A percentile compares a stretch with the other conserved stretches of the same genome.
phyloP scores from a whole-genome alignment of 2,797 vertebrate genomes.

The Acanthopagrus latus region DNA sequence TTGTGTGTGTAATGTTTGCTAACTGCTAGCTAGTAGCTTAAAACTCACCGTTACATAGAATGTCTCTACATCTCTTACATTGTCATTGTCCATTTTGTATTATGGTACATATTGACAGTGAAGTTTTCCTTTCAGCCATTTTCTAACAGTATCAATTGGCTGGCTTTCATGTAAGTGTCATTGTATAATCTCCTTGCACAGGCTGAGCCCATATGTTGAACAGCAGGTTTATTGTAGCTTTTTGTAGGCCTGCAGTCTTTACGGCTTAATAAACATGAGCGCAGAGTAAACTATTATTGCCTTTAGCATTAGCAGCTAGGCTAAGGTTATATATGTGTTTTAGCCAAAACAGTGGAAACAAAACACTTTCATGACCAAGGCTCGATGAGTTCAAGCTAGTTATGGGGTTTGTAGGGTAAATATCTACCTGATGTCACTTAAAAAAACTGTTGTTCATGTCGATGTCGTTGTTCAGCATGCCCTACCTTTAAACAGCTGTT shows the following conservation, averaged over 20 bases:
- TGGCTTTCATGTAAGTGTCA: background rate
- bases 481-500: background rate
- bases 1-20: too few species aligned
- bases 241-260: background rate
- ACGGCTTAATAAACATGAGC: background rate
- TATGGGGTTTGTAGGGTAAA: background rate
- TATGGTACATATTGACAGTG: too few species aligned
- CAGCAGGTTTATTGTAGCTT: background rate
- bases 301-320: background rate
- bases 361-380: background rate
- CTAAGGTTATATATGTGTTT: background rate
- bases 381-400: background rate
- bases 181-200: background rate
- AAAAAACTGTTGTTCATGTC: background rate
- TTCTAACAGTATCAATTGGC: too few species aligned
- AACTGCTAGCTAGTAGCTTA: too few species aligned
- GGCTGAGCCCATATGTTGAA: background rate
- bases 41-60: too few species aligned
- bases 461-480: background rate
- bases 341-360: background rate
- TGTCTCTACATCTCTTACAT: too few species aligned
- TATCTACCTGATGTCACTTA: background rate
- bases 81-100: too few species aligned
- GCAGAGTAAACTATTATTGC: background rate
- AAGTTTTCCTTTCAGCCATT: too few species aligned